phyloP scores from a whole-genome alignment of 2,888 invertebrate species.

The Drepanosiphum platanoidis region DNA sequence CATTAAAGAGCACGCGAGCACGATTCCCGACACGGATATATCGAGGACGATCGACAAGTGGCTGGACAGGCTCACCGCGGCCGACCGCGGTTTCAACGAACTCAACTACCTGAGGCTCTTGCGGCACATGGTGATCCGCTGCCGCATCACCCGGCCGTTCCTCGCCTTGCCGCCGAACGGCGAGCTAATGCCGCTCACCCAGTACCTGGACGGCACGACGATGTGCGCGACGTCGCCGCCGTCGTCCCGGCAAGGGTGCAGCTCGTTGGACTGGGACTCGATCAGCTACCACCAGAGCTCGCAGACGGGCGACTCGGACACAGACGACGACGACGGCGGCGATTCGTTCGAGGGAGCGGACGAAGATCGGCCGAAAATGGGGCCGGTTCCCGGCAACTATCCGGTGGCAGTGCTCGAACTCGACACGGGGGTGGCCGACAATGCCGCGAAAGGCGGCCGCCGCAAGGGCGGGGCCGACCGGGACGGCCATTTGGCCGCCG shows the following conservation, averaged over 20 bases:
- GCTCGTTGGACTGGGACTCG: too few species aligned
- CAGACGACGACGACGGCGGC: neutral
- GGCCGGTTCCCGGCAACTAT: too few species aligned
- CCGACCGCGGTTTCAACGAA: conserved; percentile 10
- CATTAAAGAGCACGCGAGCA: neutral
- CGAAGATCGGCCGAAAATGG: neutral
- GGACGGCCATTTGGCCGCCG: conserved; percentile 36
- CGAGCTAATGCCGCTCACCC: neutral
- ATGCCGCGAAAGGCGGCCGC: neutral
- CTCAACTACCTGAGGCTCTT: conserved; percentile 35
- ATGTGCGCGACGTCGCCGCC: neutral
- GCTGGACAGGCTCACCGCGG: conserved; percentile 19
- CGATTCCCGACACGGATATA: conserved; percentile 6
- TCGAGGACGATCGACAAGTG: conserved; percentile 16
- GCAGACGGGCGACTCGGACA: neutral
- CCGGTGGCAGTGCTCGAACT: neutral
- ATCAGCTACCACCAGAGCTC: too few species aligned
- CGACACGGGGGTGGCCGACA: neutral
- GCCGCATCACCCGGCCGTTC: conserved; percentile 16
- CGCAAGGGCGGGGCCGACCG: neutral
- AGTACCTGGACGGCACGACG: neutral
- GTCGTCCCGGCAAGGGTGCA: neutral
- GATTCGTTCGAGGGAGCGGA: neutral
- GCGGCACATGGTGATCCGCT: conserved; percentile 32
- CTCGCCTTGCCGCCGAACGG: neutral